Evolutionary conservation across 1,140 invertebrate species (phyloP), one percentile per base, ranked within the genome.

Genomic region (Musca vetustissima): DNA sequence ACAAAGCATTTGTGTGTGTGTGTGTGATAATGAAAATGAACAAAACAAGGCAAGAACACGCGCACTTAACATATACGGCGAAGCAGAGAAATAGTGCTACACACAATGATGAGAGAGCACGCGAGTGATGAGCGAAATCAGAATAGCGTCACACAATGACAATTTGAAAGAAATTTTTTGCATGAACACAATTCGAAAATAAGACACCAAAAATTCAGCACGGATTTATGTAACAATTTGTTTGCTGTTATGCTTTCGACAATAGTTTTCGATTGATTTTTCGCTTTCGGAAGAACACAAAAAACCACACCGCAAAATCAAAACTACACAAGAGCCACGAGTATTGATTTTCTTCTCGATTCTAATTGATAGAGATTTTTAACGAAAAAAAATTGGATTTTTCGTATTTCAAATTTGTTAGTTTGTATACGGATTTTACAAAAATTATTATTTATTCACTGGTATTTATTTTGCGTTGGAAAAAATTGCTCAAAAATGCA

Each of bases 191-290:
- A 59, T 28, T 22, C 55, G 22, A 32, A n/a, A 59, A 22, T n/a
- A 32, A 19, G 21, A 59, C 24, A 24, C 21, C n/a, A 61, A 36
- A 17, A 61, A 61, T 19, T 32, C 15, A 61, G 64, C 64, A 49
- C 43, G 15, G 64, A 65, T 65, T 65, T 65, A 65, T 65, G 64
- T 65, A 65, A 65, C 64, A 67, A 67, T 15, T 28, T 65, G 49
- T n/a, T 28, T 65, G 28, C 22, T 48, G 13, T 28, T 36, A 13
- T 59, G 21, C n/a, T 24, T 47, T 22, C 48, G n/a, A n/a, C 21
- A 22, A 48, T 36, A 25, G 24, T n/a, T 24, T 24, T 65, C 25
- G 15, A 49, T 65, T 65, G 43, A 28, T 49, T 49, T 49, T 49
- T 65, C 22, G 17, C 13, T 19, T 3, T 52, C 21, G n/a, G n/a